Percentiles rank a stretch among this genome's conserved stretches.
These are phyloP conservation scores for Cyanoramphus novaezelandiae DNA, from an alignment of 2,113 vertebrate species.

Conservation along the genomic window DNA sequence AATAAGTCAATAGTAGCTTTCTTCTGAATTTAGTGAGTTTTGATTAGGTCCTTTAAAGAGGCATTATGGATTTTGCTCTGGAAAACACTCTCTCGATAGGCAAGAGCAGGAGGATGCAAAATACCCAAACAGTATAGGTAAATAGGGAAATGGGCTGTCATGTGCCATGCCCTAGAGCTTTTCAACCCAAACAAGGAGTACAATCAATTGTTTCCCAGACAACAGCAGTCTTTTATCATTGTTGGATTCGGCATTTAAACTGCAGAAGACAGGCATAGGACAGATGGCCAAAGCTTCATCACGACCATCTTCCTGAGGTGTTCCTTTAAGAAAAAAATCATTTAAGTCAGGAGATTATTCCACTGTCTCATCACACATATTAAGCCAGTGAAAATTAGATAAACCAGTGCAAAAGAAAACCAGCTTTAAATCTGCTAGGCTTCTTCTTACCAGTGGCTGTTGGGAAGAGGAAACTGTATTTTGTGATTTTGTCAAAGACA, in stretches of 20 bases:
- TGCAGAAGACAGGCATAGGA: not conserved
- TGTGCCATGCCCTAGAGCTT: not conserved
- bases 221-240: not conserved
- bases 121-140: not conserved
- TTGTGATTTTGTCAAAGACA: not conserved
- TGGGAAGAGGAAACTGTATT: not conserved
- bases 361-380: not conserved
- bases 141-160: not conserved
- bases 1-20: not conserved
- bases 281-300: not conserved
- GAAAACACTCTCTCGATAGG: not conserved
- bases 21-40: not conserved
- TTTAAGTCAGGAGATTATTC: not conserved
- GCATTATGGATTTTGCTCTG: not conserved
- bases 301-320: not conserved
- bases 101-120: not conserved
- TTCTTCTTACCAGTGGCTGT: not conserved
- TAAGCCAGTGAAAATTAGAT: not conserved
- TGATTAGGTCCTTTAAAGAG: not conserved
- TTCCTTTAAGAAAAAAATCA: not conserved
- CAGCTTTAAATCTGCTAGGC: not conserved
- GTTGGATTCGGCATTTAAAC: not conserved
- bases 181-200: not conserved
- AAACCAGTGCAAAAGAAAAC: not conserved
- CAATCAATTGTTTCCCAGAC: not conserved